Evolutionary conservation across 2,113 vertebrate species (phyloP).

Genomic region (Gasterosteus nipponicus): DNA sequence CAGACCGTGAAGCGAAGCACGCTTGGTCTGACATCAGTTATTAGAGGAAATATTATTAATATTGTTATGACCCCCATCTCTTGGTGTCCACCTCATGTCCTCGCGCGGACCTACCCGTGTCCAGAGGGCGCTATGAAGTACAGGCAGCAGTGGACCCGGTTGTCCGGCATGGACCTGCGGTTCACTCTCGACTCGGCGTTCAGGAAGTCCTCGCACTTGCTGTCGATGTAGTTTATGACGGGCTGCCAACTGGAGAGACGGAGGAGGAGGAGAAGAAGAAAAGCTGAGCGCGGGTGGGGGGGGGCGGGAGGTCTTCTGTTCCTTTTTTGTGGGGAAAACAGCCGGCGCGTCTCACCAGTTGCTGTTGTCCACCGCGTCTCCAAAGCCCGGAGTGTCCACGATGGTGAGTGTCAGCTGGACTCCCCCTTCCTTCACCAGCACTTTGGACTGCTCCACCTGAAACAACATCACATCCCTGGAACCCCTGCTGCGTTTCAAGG

Average conservation of each 20-base stretch:
- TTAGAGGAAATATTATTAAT: neutral
- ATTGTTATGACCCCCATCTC: neutral
- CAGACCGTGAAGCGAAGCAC: no score
- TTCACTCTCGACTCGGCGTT: constrained; percentile 82
- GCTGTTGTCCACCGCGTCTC: constrained; percentile 85
- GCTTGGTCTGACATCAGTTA: no score
- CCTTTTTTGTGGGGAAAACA: neutral
- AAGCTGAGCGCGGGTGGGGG: neutral
- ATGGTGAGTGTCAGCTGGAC: constrained; percentile 86
- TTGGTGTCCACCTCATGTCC: neutral
- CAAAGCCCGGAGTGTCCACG: constrained; percentile 85
- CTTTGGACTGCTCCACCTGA: constrained; percentile 85
- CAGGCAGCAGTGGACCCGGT: constrained; percentile 83
- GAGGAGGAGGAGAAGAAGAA: neutral
- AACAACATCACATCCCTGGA: constrained; percentile 7
- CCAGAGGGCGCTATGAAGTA: constrained; percentile 83
- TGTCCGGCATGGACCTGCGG: constrained; percentile 81
- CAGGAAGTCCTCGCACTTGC: constrained; percentile 83
- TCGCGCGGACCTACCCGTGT: constrained; percentile 75
- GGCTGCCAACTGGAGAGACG: constrained; percentile 78
- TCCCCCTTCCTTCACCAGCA: constrained; percentile 84
- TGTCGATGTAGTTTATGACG: constrained; percentile 82
- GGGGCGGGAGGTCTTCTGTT: neutral
- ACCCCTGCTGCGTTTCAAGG: no score
- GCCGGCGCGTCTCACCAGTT: constrained; percentile 77